These are phyloP conservation scores for Luperina nickerlii DNA, from an alignment of 2,888 invertebrate genomes.

Conservation along the genomic window DNA sequence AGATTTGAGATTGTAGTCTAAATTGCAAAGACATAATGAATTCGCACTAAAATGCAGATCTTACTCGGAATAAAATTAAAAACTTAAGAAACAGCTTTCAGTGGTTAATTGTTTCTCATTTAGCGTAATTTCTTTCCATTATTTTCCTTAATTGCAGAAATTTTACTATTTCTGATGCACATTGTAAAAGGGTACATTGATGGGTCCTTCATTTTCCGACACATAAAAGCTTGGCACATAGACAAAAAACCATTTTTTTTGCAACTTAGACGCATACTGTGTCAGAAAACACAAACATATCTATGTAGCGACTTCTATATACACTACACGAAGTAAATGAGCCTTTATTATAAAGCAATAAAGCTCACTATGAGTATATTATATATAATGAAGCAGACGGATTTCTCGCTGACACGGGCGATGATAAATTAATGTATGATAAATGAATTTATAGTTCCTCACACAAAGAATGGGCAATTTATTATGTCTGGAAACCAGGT, in stretches of 20 bases:
- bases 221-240: conserved; percentile 9
- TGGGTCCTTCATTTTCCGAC: background rate
- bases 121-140: conserved; percentile 11
- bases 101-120: conserved; percentile 16
- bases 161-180: conserved; percentile 8
- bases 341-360: conserved; percentile 37
- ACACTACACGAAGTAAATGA: conserved; percentile 41
- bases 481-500: conserved; percentile 59
- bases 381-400: conserved; percentile 53
- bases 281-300: conserved; percentile 20
- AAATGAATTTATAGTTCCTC: conserved; percentile 63
- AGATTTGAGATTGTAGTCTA: background rate
- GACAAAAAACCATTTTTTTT: conserved; percentile 11
- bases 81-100: conserved; percentile 24
- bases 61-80: conserved; percentile 34
- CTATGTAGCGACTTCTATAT: background rate
- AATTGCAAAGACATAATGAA: background rate
- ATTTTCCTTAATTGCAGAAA: background rate
- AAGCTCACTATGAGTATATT: conserved; percentile 33
- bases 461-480: conserved; percentile 64
- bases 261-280: conserved; percentile 20
- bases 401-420: conserved; percentile 61
- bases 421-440: conserved; percentile 69
- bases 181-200: background rate
- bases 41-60: conserved; percentile 13